Conservation (phyloP, 2,888 invertebrate species). For the Phyto melanocephala region DNA sequence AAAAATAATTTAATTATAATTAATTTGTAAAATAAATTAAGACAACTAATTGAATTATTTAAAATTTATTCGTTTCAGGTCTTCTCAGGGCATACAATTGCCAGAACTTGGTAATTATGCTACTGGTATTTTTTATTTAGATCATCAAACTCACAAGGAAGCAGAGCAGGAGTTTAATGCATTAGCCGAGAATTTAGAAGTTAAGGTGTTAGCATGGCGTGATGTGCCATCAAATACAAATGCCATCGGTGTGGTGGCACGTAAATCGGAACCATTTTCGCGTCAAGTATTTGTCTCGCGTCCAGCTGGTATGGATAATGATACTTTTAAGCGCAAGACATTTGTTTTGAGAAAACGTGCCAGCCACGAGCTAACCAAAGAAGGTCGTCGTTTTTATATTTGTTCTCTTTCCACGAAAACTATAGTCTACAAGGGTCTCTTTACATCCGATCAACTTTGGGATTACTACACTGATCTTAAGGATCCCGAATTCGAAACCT, state of each 20-base stretch:
- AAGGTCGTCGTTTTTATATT: slow-evolving; percentile 95
- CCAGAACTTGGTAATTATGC: slow-evolving; percentile 95
- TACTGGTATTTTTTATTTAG: slow-evolving; percentile 97
- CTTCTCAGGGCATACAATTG: slow-evolving; percentile 88
- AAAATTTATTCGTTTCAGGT: slow-evolving; percentile 77
- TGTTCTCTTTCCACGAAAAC: slow-evolving; percentile 95
- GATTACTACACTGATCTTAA: slow-evolving; percentile 85
- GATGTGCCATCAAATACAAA: slow-evolving; percentile 93
- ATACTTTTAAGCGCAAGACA: slow-evolving; percentile 83
- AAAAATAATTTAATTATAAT: no score
- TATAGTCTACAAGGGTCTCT: slow-evolving; percentile 98
- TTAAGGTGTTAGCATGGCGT: slow-evolving; percentile 95
- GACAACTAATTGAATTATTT: no score
- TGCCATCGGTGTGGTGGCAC: slow-evolving; percentile 94
- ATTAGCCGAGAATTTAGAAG: slow-evolving; percentile 88
- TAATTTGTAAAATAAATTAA: no score
- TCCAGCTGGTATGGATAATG: slow-evolving; percentile 77
- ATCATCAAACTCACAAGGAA: slow-evolving; percentile 88
- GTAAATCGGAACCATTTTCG: slow-evolving; percentile 96
- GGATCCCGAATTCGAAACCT: slow-evolving; percentile 92
- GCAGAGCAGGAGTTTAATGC: slow-evolving; percentile 89
- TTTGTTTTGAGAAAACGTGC: slow-evolving; percentile 96
- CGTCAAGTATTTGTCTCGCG: slow-evolving; percentile 94
- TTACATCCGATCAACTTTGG: slow-evolving; percentile 95
- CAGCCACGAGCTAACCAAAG: slow-evolving; percentile 91